A percentile compares a stretch with the other conserved stretches of the same genome.
Evolutionary conservation across 2,888 invertebrate genomes (phyloP).

Genomic region (Pollenia amentaria): DNA sequence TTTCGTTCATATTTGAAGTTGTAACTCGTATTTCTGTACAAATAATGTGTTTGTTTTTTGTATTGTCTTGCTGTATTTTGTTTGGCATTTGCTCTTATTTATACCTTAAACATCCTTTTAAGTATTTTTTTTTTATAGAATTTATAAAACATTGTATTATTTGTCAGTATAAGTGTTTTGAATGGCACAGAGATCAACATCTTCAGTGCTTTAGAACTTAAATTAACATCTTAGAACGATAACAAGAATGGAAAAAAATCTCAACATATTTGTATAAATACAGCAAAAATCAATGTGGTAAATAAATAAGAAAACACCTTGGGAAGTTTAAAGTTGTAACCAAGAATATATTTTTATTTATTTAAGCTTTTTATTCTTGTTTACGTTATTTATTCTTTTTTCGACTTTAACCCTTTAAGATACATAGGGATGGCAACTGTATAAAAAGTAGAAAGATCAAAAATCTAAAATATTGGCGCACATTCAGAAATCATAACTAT

Average conservation of each 20-base stretch:
- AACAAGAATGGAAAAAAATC: conserved; percentile 4
- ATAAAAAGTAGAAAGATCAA: too few relatives aligned
- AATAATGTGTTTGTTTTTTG: conserved; percentile 41
- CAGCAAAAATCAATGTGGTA: conserved; percentile 37
- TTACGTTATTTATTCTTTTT: neutral
- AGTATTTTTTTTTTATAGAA: neutral
- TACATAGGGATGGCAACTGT: too few relatives aligned
- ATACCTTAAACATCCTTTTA: conserved; percentile 43
- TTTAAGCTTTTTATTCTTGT: conserved; percentile 20
- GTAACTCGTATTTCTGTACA: conserved; percentile 31
- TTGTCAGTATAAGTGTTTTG: conserved; percentile 50
- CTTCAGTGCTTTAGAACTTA: conserved; percentile 45
- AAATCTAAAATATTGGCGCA: too few relatives aligned
- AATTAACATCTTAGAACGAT: conserved; percentile 62
- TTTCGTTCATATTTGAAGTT: neutral
- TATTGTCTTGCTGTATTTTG: conserved; percentile 26
- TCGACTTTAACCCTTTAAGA: conserved; percentile 30
- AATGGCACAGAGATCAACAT: conserved; percentile 68
- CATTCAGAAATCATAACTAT: too few relatives aligned
- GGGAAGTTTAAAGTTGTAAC: conserved; percentile 43
- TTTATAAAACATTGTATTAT: conserved; percentile 58
- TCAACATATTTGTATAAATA: neutral
- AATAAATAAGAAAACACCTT: conserved; percentile 59
- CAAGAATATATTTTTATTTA: conserved; percentile 40
- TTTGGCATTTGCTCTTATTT: conserved; percentile 55